Evolutionary conservation across 2,797 vertebrate genomes (phyloP).

Genomic region (Scyliorhinus canicula): DNA sequence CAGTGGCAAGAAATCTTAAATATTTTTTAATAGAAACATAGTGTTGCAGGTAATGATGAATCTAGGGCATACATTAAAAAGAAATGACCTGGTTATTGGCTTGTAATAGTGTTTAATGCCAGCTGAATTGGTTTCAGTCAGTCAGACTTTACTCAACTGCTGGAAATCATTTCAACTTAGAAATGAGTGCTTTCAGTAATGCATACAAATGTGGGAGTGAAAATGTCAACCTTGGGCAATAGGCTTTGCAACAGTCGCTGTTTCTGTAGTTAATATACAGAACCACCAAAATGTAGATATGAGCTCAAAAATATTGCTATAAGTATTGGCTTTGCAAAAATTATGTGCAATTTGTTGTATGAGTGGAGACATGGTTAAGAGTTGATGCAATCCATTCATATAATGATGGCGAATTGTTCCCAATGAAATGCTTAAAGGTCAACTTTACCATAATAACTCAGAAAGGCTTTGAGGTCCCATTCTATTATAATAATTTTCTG

Average conservation of each 20-base stretch:
- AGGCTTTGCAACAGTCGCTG: background rate
- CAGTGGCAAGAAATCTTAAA: constrained; percentile 31
- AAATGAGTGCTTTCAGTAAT: constrained; percentile 34
- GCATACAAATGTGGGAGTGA: constrained; percentile 34
- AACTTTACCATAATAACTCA: constrained; percentile 25
- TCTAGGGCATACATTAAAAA: constrained; percentile 25
- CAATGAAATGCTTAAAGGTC: constrained; percentile 5
- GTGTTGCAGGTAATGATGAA: constrained; percentile 31
- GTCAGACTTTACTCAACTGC: constrained; percentile 33
- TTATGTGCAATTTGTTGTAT: background rate
- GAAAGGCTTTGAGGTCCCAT: background rate
- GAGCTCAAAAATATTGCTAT: background rate
- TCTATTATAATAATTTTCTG: background rate
- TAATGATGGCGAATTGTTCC: background rate
- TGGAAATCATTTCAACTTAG: constrained; percentile 30
- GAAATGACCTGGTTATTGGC: constrained; percentile 29
- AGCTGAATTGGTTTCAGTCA: constrained; percentile 35
- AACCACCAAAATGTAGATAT: background rate
- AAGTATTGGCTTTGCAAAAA: background rate
- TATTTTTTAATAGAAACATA: constrained; percentile 31
- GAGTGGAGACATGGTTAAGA: background rate
- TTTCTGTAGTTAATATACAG: background rate
- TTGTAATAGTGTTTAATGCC: constrained; percentile 35
- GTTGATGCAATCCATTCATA: background rate
- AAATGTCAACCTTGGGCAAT: constrained; percentile 28